Base-by-base conservation (phyloP, 2,888 invertebrate genomes). In the Protula sp. region DNA sequence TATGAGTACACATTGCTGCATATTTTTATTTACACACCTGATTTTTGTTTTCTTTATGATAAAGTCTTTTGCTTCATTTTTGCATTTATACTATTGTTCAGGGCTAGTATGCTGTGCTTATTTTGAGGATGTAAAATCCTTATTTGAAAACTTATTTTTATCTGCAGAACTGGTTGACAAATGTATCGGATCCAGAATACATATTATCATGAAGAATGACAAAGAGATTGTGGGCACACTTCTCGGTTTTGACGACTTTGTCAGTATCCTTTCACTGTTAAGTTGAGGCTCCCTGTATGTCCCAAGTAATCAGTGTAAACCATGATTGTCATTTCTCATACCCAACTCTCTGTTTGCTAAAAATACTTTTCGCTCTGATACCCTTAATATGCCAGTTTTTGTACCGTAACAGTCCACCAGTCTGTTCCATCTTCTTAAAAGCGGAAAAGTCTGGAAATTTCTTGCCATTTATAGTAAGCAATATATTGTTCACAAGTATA, bases 161-260 rank as follows among this genome's bases (percentile, higher is more conserved):
- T 55, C 83, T 85, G 62, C 81, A 89, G 99, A 99, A 82, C 84
- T 99, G 72, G 95, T 99, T 28, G 99, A 99, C 81, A 99, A 99
- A 85, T 99, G 99, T 82, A 99, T 99, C 77, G 99, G 99, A 38
- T 98, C 98, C 0, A 86, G 94, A 66, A 98, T 99, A 74, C 99
- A 99, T 82, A 98, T 99, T 29, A 95, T 99, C 65, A 99, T 99
- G 99, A 99, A 99, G 83, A 97, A 95, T 81, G 99, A 99, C 80
- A 98, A 97, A 83, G 99, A 99, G 86, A 94, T 99, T 82, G 97
- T 98, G 14, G 99, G 99, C 64, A 98, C 97, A 0, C 82, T 99
- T 55, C 85, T 94, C 67, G 99, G 98, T 4, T 98, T 98, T 81
- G 98, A 98, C 81, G 97, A 97, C 82, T 98, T 95, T 81, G 97